These are phyloP conservation scores for Nemotelus nigrinus DNA, from an alignment of 2,888 invertebrate species.

Conservation along the genomic window DNA sequence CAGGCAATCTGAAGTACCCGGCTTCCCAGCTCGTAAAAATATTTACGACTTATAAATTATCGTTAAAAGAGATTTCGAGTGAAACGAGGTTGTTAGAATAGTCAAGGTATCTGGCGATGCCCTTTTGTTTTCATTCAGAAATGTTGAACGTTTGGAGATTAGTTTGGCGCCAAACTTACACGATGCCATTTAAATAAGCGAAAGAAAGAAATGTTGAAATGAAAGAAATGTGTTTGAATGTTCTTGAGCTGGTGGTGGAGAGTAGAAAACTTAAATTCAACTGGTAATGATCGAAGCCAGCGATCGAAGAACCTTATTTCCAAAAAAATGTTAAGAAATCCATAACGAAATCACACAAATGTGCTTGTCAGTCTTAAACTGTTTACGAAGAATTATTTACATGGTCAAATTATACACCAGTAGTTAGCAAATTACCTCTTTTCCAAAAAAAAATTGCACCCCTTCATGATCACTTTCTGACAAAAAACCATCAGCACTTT, in stretches of 20 bases:
- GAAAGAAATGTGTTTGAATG: too few relatives aligned
- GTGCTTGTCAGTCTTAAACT: too few relatives aligned
- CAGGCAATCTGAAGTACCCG: slow-evolving; percentile 32
- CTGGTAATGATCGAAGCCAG: too few relatives aligned
- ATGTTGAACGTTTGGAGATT: slow-evolving; percentile 2
- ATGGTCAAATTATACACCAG: slow-evolving; percentile 13
- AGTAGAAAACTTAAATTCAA: too few relatives aligned
- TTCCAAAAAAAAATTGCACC: not conserved
- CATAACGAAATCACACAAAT: too few relatives aligned
- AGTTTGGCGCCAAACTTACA: not conserved
- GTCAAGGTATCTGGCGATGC: slow-evolving; percentile 10
- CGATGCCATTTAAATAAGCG: too few relatives aligned
- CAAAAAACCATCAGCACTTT: not conserved
- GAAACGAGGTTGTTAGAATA: slow-evolving; percentile 24
- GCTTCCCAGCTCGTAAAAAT: slow-evolving; percentile 51
- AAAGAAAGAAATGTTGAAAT: too few relatives aligned
- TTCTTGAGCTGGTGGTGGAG: too few relatives aligned
- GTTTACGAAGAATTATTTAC: not conserved
- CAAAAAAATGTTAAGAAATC: too few relatives aligned
- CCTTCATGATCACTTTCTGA: not conserved
- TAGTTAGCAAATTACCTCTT: slow-evolving; percentile 29
- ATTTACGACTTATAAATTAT: slow-evolving; percentile 53
- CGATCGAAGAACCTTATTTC: too few relatives aligned
- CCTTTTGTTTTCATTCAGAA: slow-evolving; percentile 15
- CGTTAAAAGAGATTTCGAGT: slow-evolving; percentile 46